Evolutionary conservation across 2,113 vertebrate species (phyloP).

Genomic region (Prunella fulvescens): DNA sequence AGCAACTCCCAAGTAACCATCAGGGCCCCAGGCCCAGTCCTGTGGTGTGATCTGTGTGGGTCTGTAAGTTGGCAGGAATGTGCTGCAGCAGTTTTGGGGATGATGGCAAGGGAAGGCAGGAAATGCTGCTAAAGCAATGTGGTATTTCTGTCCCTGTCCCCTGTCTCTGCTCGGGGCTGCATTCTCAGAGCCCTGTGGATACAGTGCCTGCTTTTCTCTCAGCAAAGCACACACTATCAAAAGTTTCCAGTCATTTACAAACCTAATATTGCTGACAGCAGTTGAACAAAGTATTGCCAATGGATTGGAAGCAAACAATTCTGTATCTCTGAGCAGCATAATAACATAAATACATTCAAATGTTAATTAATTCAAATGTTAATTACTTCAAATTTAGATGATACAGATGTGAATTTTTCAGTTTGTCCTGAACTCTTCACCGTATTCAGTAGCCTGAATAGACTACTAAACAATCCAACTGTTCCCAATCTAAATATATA

Average conservation of each 20-base stretch:
- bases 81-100: not conserved
- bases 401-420: conserved; percentile 17
- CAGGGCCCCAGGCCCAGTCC: not conserved
- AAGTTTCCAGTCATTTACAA: not conserved
- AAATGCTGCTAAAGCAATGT: not conserved
- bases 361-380: conserved; percentile 26
- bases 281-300: not conserved
- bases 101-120: not conserved
- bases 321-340: not conserved
- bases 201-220: not conserved
- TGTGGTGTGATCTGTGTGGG: not conserved
- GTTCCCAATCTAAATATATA: not conserved
- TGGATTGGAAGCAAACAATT: not conserved
- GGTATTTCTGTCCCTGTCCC: not conserved
- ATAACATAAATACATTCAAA: conserved; percentile 42
- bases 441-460: not conserved
- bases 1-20: not conserved
- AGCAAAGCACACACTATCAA: not conserved
- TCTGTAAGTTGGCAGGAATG: not conserved
- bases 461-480: not conserved
- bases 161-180: not conserved
- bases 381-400: conserved; percentile 21
- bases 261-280: not conserved
- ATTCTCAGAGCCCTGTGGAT: not conserved
- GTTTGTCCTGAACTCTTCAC: conserved; percentile 9